Evolutionary conservation across 2,797 vertebrate species (phyloP).

Genomic region (Parambassis ranga): DNA sequence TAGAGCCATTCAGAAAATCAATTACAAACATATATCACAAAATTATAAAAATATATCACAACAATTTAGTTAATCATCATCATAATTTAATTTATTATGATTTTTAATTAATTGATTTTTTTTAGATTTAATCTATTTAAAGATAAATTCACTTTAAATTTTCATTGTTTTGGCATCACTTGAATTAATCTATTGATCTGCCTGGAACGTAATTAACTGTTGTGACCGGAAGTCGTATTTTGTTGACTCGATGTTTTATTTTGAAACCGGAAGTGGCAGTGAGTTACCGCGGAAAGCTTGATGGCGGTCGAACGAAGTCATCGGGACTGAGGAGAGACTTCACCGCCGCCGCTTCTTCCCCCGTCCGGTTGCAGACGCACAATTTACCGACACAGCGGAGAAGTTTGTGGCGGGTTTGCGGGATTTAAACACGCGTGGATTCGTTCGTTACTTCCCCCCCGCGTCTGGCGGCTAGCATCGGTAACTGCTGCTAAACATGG

Average conservation of each 20-base stretch:
- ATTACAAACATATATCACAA: no score
- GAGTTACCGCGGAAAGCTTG: neutral
- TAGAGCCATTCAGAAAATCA: no score
- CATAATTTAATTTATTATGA: no score
- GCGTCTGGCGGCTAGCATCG: slow-evolving; percentile 55
- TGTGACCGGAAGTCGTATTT: slow-evolving; percentile 12
- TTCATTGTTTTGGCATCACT: no score
- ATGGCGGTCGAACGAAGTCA: slow-evolving; percentile 38
- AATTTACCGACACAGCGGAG: neutral
- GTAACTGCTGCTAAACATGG: slow-evolving; percentile 66
- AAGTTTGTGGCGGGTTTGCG: neutral
- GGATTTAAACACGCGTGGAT: neutral
- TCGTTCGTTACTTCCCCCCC: neutral
- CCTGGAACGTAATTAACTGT: neutral
- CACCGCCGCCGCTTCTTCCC: slow-evolving; percentile 22
- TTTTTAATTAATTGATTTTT: no score
- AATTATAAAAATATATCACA: no score
- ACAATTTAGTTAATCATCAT: no score
- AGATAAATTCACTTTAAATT: no score
- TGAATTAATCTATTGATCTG: no score
- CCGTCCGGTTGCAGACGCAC: neutral
- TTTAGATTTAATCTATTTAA: no score
- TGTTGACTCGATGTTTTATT: neutral
- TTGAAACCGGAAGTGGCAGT: slow-evolving; percentile 16
- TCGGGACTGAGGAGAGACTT: slow-evolving; percentile 44